These are phyloP conservation scores for Sisor rabdophorus DNA, from an alignment of 2,113 vertebrate genomes.

Conservation along the genomic window DNA sequence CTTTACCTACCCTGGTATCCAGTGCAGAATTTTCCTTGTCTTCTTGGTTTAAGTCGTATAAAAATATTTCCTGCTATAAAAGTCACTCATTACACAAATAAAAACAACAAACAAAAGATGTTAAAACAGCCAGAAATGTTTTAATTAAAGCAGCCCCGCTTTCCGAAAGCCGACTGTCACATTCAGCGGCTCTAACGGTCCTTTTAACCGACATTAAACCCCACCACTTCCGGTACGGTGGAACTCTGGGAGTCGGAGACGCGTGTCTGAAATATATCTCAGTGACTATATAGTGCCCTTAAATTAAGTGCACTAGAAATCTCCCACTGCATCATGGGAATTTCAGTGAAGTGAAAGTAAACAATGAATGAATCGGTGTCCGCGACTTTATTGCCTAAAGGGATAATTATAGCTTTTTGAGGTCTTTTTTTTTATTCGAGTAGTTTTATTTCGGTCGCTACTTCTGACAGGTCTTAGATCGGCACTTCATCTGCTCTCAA, in stretches of 20 bases:
- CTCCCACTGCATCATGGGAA: not conserved
- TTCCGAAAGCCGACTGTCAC: not conserved
- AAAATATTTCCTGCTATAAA: not conserved
- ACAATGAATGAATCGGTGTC: no score
- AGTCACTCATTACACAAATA: not conserved
- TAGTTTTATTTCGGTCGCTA: no score
- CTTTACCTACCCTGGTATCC: conserved; percentile 36
- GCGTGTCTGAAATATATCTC: not conserved
- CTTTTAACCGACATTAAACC: conserved; percentile 1
- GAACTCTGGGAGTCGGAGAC: not conserved
- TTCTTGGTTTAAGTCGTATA: conserved; percentile 4
- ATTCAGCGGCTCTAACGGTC: not conserved
- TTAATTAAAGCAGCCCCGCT: not conserved
- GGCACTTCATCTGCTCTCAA: no score
- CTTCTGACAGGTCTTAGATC: no score
- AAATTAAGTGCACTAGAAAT: not conserved
- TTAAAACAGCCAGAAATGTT: not conserved
- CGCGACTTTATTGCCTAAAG: no score
- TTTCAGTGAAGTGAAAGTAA: no score
- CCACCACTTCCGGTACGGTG: not conserved
- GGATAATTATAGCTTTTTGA: not conserved
- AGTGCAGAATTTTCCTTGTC: conserved; percentile 21
- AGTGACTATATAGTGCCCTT: not conserved
- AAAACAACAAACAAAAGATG: not conserved
- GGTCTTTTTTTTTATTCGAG: not conserved